Evolutionary conservation across 2,888 invertebrate species (phyloP).

Genomic region (Andrena hattorfiana): DNA sequence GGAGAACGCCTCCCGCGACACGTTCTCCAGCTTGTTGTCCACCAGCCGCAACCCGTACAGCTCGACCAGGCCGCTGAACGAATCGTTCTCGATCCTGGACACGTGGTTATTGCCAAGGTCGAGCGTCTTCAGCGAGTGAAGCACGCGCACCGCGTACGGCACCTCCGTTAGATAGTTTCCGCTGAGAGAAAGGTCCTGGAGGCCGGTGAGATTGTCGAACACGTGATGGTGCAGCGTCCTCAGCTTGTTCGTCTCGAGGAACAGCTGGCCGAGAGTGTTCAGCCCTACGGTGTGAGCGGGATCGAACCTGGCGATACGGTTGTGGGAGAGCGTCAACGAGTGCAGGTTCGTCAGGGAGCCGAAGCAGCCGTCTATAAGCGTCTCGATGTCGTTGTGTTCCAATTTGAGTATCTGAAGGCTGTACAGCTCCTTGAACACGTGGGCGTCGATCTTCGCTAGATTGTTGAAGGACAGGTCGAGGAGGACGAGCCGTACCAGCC

Average conservation of each 20-base stretch:
- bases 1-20: conserved; percentile 91
- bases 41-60: conserved; percentile 92
- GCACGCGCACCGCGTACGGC: conserved; percentile 90
- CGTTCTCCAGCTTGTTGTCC: conserved; percentile 92
- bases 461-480: conserved; percentile 91
- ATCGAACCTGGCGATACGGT: conserved; percentile 90
- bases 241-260: conserved; percentile 91
- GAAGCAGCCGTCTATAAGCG: conserved; percentile 91
- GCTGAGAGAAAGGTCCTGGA: conserved; percentile 92
- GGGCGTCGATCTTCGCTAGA: conserved; percentile 89
- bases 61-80: conserved; percentile 91
- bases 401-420: conserved; percentile 91
- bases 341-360: conserved; percentile 91
- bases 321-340: conserved; percentile 90
- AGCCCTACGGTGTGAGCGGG: conserved; percentile 90
- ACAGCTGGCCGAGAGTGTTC: conserved; percentile 90
- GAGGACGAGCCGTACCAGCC: conserved; percentile 90
- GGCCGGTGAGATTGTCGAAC: conserved; percentile 91
- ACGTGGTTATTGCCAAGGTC: conserved; percentile 94
- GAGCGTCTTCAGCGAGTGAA: conserved; percentile 90
- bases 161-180: conserved; percentile 90
- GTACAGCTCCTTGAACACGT: conserved; percentile 91
- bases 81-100: conserved; percentile 89
- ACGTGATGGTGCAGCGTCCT: conserved; percentile 89
- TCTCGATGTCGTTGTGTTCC: conserved; percentile 90